Base-by-base conservation (phyloP, 2,888 invertebrate species). In the Drosophila tripunctata region DNA sequence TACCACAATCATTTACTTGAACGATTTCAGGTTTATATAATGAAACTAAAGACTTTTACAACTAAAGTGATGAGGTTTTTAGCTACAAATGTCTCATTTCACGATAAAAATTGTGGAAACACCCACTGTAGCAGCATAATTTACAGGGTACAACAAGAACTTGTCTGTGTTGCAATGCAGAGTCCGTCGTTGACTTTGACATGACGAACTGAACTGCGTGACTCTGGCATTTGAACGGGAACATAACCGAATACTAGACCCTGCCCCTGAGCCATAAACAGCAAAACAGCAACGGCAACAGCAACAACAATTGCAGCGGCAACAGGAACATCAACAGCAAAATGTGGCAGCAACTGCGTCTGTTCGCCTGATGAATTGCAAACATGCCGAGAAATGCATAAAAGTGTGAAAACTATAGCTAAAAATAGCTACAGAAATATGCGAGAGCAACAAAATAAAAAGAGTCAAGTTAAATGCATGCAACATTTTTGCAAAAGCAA, bases 201-300 rank as follows among this genome's bases (percentile, higher is more conserved):
- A 80, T 86, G 87, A 87, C 83, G 84, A 86, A 81, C 86, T 81
- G 81, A 86, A 78, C 86, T 83, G 78, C 87, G 74, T 73, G 75
- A 67, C 70, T 70, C 41, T 73, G 81, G 77, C 78, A 82, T 76
- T 82, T 80, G 68, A 72, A 68, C 52, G 57, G 72, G 60, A 52
- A 68, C 41, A 45, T 48, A 63, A 41, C 38, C 22, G 40, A 41
- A 51, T 19, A 38, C 45, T 60, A 51, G 61, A 48, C 61, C 48
- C 56, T 75, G 71, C 71, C 74, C 74, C 71, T 64, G 67, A 45
- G 70, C 70, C 74, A 75, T 71, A 71, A 75, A 67, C 63, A 58
- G 47, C 47, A 51, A n/a, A n/a, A 55, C 45, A 57, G 50, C 38
- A 67, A 45, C 55, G 67, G 48, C 44, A 61, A 30, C 54, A 44